Base-by-base conservation (phyloP, 2,113 vertebrate species). In the Calonectris borealis region DNA sequence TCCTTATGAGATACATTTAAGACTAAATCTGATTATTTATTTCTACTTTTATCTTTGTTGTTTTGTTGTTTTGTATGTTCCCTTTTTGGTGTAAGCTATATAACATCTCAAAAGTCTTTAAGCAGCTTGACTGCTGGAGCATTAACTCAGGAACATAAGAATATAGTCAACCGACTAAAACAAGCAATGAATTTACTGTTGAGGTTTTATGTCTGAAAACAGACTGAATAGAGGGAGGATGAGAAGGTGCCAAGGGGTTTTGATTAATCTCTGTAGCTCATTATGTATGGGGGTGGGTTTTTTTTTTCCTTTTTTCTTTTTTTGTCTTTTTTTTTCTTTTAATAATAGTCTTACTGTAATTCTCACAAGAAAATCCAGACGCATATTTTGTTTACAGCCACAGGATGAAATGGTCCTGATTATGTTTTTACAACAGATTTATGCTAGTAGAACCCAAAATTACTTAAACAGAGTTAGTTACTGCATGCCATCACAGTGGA, bases 241-340 rank as follows among this genome's bases (percentile, higher is more conserved):
- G 6, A 49, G 55, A 88, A 86, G 10, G 12, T n/a, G 15, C 8
- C 16, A 68, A 32, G 6, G 5, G 3, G 7, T 32, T 81, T 86
- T 71, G 16, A 42, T 75, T 83, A 66, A 62, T 86, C 10, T 71
- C 13, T 68, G 13, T 38, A 79, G 16, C 25, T 69, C 5, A 31
- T 85, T 83, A 40, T 32, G 2, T 71, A 17, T 34, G 19, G 2
- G 11, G 2, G 6, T 65, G 40, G 3, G 5, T 0, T 5, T 9
- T 18, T 40, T 40, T 24, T 55, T 6, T 2, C 8, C 9, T 12
- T 3, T 4, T 10, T 7, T 1, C 16, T 32, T 20, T 2, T 20
- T 17, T 42, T 2, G 46, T 19, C 46, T 4, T 11, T 24, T 15
- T 60, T 49, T 65, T 51, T 19, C 5, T 84, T 85, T 81, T 46